Percentiles rank a stretch among this genome's conserved stretches.
These are phyloP conservation scores for Hyperoplus immaculatus DNA, from an alignment of 2,797 vertebrate species.

Conservation along the genomic window DNA sequence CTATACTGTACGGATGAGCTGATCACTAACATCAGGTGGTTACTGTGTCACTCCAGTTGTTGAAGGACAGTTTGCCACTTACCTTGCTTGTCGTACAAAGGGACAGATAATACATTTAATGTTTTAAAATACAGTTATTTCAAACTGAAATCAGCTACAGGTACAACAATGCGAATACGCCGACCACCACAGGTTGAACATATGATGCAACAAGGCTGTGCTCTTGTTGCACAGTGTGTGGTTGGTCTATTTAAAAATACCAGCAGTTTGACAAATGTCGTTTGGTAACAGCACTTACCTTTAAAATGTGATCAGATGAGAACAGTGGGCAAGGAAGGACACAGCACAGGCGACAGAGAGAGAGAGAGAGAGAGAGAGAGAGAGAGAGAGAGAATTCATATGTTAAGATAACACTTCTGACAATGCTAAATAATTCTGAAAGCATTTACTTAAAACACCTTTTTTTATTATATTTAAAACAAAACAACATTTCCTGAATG, in stretches of 20 bases:
- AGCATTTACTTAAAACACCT: background rate
- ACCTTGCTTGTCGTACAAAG: slow-evolving; percentile 51
- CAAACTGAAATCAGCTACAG: background rate
- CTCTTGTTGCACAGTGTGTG: slow-evolving; percentile 17
- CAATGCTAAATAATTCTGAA: slow-evolving; percentile 14
- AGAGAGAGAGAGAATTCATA: background rate
- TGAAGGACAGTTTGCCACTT: slow-evolving; percentile 37
- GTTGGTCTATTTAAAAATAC: slow-evolving; percentile 14
- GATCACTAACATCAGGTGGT: background rate
- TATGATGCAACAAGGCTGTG: background rate
- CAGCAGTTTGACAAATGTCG: background rate
- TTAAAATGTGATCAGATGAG: slow-evolving; percentile 39
- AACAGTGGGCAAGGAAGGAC: slow-evolving; percentile 14
- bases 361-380: slow-evolving; percentile 31
- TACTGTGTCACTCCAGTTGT: background rate
- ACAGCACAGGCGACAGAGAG: slow-evolving; percentile 39
- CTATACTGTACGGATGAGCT: background rate
- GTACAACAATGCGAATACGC: slow-evolving; percentile 18
- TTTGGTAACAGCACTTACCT: slow-evolving; percentile 76
- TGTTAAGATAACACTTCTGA: slow-evolving; percentile 15
- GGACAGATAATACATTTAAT: slow-evolving; percentile 26
- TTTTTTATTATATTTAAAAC: background rate
- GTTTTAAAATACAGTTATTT: background rate
- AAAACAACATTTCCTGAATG: background rate
- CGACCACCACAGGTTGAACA: slow-evolving; percentile 15